Evolutionary conservation across 2,113 vertebrate species (phyloP).

Genomic region (Ctenomys sociabilis): DNA sequence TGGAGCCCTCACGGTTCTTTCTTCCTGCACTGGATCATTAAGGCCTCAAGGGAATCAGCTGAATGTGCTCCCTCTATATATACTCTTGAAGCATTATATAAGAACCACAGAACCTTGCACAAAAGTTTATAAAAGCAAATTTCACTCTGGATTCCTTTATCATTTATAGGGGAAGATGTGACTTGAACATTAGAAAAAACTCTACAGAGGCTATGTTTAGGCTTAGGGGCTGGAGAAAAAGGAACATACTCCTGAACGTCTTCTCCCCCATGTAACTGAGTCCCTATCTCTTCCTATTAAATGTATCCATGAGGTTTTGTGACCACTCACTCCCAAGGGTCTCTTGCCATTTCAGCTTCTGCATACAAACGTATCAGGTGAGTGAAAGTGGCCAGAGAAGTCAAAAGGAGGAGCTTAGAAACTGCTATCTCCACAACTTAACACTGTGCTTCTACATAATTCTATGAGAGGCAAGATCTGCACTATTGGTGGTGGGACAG

Average conservation of each 20-base stretch:
- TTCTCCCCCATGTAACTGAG: constrained; percentile 42
- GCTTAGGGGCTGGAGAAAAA: neutral
- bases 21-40: constrained; percentile 34
- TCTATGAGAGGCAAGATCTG: too few relatives aligned
- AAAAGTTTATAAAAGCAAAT: constrained; percentile 76
- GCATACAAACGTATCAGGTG: neutral
- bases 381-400: constrained; percentile 22
- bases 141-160: constrained; percentile 75
- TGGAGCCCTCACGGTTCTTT: constrained; percentile 21
- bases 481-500: too few relatives aligned
- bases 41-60: constrained; percentile 61
- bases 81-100: constrained; percentile 66
- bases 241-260: neutral
- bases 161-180: constrained; percentile 68
- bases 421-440: constrained; percentile 3
- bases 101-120: constrained; percentile 38
- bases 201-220: constrained; percentile 63
- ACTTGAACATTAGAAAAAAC: constrained; percentile 57
- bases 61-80: constrained; percentile 55
- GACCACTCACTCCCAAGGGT: constrained; percentile 32
- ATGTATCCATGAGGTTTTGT: constrained; percentile 21
- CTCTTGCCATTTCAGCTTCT: constrained; percentile 13
- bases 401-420: constrained; percentile 49
- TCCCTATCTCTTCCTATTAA: constrained; percentile 50
- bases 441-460: too few relatives aligned